phyloP scores from a whole-genome alignment of 2,888 invertebrate species.

The Drosophila meridionalis region DNA sequence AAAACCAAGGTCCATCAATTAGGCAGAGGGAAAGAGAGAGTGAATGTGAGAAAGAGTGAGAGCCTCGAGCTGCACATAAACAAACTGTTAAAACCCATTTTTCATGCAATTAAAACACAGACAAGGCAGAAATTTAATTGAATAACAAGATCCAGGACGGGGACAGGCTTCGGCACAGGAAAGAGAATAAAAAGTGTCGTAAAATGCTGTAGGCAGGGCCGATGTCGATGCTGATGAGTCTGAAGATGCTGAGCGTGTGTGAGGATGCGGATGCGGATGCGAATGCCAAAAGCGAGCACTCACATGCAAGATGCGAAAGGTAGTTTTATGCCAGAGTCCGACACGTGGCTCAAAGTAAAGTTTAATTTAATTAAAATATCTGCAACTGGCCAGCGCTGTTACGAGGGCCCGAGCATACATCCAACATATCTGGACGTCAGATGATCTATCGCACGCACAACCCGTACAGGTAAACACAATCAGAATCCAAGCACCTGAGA shows the following conservation, averaged over 20 bases:
- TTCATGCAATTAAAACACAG: conserved; percentile 70
- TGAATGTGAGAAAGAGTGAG: background rate
- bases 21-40: conserved; percentile 6
- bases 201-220: conserved; percentile 45
- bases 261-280: conserved; percentile 22
- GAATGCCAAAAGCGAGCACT: conserved; percentile 28
- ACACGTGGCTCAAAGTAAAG: conserved; percentile 78
- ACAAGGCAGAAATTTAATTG: conserved; percentile 67
- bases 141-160: conserved; percentile 63
- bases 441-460: conserved; percentile 77
- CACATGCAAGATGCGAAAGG: conserved; percentile 32
- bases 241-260: conserved; percentile 12
- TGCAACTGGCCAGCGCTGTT: conserved; percentile 47
- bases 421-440: conserved; percentile 30
- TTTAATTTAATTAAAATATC: conserved; percentile 80
- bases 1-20: conserved; percentile 55
- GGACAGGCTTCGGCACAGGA: background rate
- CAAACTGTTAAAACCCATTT: conserved; percentile 56
- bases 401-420: conserved; percentile 16
- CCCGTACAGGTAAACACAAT: conserved; percentile 71
- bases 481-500: conserved; percentile 54
- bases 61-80: conserved; percentile 27
- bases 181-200: conserved; percentile 60
- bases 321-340: conserved; percentile 40
- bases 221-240: conserved; percentile 28